These are phyloP conservation scores for Nyctibius bracteatus DNA, from an alignment of 2,113 vertebrate species.

Conservation along the genomic window DNA sequence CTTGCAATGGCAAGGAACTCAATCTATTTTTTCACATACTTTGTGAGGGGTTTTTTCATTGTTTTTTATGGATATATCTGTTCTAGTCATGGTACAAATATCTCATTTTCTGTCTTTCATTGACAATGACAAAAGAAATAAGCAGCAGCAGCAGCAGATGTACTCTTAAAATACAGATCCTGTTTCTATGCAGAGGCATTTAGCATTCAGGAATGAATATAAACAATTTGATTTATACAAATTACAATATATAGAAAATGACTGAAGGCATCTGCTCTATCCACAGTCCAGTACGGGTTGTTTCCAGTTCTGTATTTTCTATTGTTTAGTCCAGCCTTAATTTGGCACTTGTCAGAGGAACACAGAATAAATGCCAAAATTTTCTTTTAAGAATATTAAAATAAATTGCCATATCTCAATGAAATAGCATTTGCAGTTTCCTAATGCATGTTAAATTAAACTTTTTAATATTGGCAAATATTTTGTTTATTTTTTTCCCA, in stretches of 20 bases:
- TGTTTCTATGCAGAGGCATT: conserved; percentile 48
- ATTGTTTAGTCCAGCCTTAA: conserved; percentile 3
- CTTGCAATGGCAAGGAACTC: conserved; percentile 7
- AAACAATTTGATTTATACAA: conserved; percentile 19
- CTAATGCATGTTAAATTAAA: background rate
- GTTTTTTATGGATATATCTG: conserved; percentile 1
- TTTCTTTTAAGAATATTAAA: background rate
- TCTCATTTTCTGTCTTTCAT: conserved; percentile 44
- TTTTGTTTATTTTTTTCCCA: background rate
- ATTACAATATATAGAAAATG: background rate
- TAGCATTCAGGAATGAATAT: conserved; percentile 38
- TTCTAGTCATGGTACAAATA: conserved; percentile 15
- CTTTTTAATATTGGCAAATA: background rate
- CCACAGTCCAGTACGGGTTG: background rate
- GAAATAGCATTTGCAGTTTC: background rate
- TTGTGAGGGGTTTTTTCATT: background rate
- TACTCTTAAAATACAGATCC: conserved; percentile 42
- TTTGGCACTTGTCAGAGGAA: background rate
- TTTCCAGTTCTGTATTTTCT: conserved; percentile 32
- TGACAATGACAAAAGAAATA: conserved; percentile 45
- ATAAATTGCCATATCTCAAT: background rate
- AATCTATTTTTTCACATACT: conserved; percentile 25
- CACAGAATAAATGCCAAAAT: background rate
- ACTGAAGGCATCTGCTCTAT: conserved; percentile 44
- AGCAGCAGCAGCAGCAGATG: conserved; percentile 38